These are phyloP conservation scores for Menura novaehollandiae DNA, from an alignment of 2,113 vertebrate genomes.

Conservation along the genomic window DNA sequence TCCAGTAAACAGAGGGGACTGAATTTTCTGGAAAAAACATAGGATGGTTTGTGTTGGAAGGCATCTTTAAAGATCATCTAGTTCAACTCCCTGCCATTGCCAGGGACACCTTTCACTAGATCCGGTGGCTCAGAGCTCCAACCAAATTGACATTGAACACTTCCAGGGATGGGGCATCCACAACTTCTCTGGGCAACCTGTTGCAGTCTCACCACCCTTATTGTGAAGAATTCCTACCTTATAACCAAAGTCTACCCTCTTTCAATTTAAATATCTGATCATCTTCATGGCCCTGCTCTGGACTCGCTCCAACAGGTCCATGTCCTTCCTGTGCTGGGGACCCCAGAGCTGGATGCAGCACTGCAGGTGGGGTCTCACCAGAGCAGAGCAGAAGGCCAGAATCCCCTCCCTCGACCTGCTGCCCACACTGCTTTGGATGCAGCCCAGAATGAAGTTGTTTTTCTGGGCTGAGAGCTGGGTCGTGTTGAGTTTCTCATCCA, in stretches of 20 bases:
- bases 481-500: background rate
- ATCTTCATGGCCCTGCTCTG: background rate
- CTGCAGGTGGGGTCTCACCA: background rate
- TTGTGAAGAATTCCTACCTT: background rate
- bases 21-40: background rate
- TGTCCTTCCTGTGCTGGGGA: background rate
- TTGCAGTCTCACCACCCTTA: background rate
- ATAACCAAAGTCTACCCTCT: background rate
- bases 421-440: background rate
- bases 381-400: fast-evolving
- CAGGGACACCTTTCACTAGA: background rate
- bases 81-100: background rate
- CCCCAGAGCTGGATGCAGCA: fast-evolving
- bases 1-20: background rate
- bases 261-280: background rate
- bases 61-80: background rate
- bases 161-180: background rate
- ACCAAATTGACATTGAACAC: background rate
- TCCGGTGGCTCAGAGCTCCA: background rate
- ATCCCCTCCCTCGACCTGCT: background rate
- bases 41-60: background rate
- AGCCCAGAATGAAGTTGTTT: background rate
- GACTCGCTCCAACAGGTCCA: background rate
- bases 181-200: background rate
- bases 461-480: fast-evolving